Conservation (phyloP, 2,888 invertebrate genomes). For the Octonoba sinensis region DNA sequence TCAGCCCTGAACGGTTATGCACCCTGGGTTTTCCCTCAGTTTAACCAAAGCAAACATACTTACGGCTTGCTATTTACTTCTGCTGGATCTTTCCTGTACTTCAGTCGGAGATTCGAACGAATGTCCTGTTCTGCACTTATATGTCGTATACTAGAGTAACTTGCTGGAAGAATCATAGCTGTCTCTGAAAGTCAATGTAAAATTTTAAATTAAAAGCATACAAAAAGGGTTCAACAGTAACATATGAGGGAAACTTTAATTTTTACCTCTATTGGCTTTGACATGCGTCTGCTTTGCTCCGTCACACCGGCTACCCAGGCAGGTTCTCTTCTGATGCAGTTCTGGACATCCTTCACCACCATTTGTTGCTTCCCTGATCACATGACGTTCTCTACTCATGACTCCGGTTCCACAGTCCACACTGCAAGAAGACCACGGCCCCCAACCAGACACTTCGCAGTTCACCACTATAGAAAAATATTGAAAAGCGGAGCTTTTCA, state of each 20-base stretch:
- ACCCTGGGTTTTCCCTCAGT: too few species aligned
- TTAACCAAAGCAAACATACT: constrained; percentile 71
- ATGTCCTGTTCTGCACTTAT: constrained; percentile 86
- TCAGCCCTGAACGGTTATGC: too few species aligned
- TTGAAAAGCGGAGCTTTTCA: not conserved
- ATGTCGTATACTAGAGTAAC: constrained; percentile 81
- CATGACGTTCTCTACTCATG: constrained; percentile 80
- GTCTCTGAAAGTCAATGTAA: constrained; percentile 76
- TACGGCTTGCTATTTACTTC: constrained; percentile 80
- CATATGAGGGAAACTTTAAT: not conserved
- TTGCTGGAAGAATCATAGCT: constrained; percentile 85
- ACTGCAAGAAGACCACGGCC: constrained; percentile 85
- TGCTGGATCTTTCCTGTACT: constrained; percentile 82
- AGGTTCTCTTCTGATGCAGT: constrained; percentile 84
- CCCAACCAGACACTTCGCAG: constrained; percentile 86
- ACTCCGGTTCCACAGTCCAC: constrained; percentile 85
- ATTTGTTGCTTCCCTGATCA: constrained; percentile 80
- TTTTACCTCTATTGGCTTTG: constrained; percentile 76
- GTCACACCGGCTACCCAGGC: constrained; percentile 83
- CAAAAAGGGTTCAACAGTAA: not conserved
- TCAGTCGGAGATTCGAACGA: constrained; percentile 81
- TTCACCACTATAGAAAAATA: constrained; percentile 79
- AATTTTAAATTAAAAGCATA: not conserved
- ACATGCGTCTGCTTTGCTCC: constrained; percentile 73
- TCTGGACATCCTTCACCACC: constrained; percentile 84